These are phyloP conservation scores for Capitulum mitella DNA, from an alignment of 2,888 invertebrate genomes.

Conservation along the genomic window DNA sequence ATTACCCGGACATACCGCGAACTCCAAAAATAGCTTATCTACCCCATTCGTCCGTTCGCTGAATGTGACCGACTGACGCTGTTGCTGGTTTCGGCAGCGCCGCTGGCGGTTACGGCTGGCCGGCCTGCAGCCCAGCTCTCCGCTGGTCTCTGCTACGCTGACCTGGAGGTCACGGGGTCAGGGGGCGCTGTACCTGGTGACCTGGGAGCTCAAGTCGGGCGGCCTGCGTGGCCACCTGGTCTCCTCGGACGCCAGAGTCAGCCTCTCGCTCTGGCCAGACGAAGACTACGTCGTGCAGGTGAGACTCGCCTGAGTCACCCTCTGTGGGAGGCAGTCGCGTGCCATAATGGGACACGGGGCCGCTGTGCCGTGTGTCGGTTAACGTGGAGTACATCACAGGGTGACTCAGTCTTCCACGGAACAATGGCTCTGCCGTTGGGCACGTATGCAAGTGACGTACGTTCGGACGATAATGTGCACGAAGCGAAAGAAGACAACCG, in stretches of 20 bases:
- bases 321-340: no score
- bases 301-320: neutral
- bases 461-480: no score
- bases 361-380: no score
- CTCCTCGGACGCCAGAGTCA: neutral
- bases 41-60: no score
- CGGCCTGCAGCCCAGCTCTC: neutral
- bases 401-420: no score
- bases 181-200: neutral
- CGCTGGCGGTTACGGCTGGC: neutral
- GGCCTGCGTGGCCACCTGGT: conserved; percentile 24
- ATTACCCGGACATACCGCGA: no score
- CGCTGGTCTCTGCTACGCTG: neutral
- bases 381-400: no score
- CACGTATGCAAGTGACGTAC: no score
- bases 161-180: neutral
- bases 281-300: conserved; percentile 18
- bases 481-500: no score
- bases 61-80: neutral
- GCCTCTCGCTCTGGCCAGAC: conserved; percentile 12
- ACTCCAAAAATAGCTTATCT: no score
- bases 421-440: no score
- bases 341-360: no score
- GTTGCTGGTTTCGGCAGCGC: neutral
- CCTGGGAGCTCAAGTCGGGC: conserved; percentile 18